Conservation (phyloP, 2,113 vertebrate species). For the Cynopterus brachyotis region DNA sequence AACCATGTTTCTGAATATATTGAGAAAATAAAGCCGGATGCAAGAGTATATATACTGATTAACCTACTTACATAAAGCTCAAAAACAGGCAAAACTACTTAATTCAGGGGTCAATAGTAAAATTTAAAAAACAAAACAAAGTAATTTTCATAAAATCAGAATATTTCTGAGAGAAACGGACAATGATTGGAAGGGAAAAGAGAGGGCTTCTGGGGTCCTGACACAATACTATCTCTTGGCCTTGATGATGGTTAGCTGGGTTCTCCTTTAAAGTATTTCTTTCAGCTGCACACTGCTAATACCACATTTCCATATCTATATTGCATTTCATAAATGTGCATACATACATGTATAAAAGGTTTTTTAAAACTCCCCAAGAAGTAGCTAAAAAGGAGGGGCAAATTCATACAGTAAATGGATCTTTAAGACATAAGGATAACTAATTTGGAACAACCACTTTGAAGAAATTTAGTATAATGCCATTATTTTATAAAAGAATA, state of each 20-base stretch:
- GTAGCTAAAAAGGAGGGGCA: not conserved
- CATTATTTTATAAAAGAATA: not conserved
- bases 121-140: not conserved
- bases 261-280: not conserved
- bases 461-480: not conserved
- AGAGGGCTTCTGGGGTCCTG: not conserved
- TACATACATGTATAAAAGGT: not conserved
- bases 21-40: not conserved
- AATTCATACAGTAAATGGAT: not conserved
- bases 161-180: not conserved
- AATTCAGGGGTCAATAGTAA: not conserved
- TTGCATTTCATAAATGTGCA: not conserved
- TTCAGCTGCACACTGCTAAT: not conserved
- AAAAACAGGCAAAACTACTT: not conserved
- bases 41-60: not conserved
- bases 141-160: not conserved
- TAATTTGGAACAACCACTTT: slow-evolving; percentile 32
- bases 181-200: not conserved
- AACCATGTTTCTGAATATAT: not conserved
- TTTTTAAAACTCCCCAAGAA: not conserved
- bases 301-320: not conserved
- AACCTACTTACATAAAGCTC: not conserved
- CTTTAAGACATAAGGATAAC: not conserved
- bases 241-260: not conserved
- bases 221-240: not conserved